A percentile compares a stretch with the other conserved stretches of the same genome.
Evolutionary conservation across 2,888 invertebrate genomes (phyloP).

Genomic region (Hydraecia micacea): DNA sequence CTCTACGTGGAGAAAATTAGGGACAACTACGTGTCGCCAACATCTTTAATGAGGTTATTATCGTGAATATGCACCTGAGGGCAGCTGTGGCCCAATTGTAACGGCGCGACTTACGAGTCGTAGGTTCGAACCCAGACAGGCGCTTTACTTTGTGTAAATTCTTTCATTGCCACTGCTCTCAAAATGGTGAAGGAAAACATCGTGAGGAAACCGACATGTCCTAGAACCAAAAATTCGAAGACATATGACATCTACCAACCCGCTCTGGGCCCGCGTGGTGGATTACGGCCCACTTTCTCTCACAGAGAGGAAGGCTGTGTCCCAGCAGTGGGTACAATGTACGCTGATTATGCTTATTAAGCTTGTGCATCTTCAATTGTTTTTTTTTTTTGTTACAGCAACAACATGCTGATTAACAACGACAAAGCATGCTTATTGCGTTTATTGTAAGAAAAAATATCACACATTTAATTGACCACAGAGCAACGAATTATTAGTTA

Average conservation of each 20-base stretch:
- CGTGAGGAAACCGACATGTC: neutral
- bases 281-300: neutral
- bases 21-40: neutral
- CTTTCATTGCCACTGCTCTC: neutral
- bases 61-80: too few relatives aligned
- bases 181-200: neutral
- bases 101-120: too few relatives aligned
- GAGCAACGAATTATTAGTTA: slow-evolving; percentile 1
- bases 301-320: neutral
- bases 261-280: neutral
- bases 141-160: too few relatives aligned
- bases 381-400: neutral
- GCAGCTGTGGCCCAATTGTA: neutral
- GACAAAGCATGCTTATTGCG: neutral
- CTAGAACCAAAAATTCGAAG: neutral
- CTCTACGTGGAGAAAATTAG: slow-evolving; percentile 23
- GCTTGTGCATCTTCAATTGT: neutral
- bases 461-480: neutral
- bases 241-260: neutral
- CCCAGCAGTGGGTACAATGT: neutral
- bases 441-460: neutral
- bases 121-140: too few relatives aligned
- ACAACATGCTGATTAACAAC: neutral
- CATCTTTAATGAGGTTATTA: neutral
- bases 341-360: too few relatives aligned